Base-by-base conservation (phyloP, 2,888 invertebrate species). In the Pediacus dermestoides region DNA sequence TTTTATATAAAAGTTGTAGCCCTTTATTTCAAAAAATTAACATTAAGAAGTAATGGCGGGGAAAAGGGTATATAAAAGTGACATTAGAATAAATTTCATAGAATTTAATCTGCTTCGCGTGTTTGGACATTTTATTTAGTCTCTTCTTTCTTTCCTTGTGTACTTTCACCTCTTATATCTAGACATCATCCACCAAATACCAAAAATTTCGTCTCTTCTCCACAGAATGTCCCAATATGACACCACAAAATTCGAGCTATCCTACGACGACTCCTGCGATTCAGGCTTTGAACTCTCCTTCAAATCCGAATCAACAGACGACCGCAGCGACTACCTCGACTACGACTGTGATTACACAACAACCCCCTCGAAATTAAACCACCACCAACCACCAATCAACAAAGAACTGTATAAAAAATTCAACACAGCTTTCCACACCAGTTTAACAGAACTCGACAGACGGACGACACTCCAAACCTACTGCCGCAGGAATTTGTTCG, bases 261-360 rank as follows among this genome's bases (percentile, higher is more conserved):
- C 51, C 14, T 66, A 74, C 51, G 74, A 75, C 33, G 74, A 75
- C 63, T 87, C 86, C 46, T 83, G 81, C 38, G 88, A 88, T 60
- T 88, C 87, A 1, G 88, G 88, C 30, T 81, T 85, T 60, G 87
- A 87, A 54, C 78, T 82, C 52, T 81, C 80, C 50, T 81, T 78
- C 63, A 80, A 81, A 63, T 79, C 70, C 1, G 70, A 70, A 55
- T 55, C 63, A 0, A 51, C 57, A 21, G 67, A 68, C 32, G 64
- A 64, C 31, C 55, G 61, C 30, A 63, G 58, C 42, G 68, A 69
- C 42, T 57, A 57, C 30, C 61, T 63, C 41, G 67, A 67, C 12
- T 62, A 63, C 48, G 68, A 69, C 25, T 51, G 55, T 34, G 59
- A 60, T 37, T 54, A 57, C 12, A 47, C 50, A 11, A 39, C 41